These are phyloP conservation scores for Odocoileus hemionus DNA, from an alignment of 2,113 vertebrate genomes.

Conservation along the genomic window DNA sequence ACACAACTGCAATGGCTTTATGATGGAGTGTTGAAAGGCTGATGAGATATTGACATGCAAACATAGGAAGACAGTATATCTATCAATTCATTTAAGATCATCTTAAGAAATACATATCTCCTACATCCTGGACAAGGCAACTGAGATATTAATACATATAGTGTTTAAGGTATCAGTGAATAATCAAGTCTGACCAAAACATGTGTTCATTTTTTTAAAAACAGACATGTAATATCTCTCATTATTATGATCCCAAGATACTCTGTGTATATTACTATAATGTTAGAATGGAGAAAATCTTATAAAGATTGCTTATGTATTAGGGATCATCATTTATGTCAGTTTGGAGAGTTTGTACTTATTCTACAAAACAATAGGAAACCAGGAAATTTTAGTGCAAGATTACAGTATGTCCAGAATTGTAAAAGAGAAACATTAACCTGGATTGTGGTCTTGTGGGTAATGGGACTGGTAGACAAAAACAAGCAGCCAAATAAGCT, in stretches of 20 bases:
- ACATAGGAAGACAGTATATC: not conserved
- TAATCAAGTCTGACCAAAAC: not conserved
- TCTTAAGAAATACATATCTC: not conserved
- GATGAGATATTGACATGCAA: not conserved
- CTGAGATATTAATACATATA: not conserved
- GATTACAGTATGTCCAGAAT: not conserved
- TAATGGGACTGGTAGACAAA: not conserved
- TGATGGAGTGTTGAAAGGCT: not conserved
- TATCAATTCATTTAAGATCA: not conserved
- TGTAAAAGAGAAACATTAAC: not conserved
- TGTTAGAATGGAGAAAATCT: not conserved
- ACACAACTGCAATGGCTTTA: not conserved
- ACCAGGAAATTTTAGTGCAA: not conserved
- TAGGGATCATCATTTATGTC: not conserved
- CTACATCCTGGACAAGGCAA: not conserved
- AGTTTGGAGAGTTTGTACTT: not conserved
- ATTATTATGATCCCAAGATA: not conserved
- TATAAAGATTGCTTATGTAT: not conserved
- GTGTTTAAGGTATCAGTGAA: not conserved
- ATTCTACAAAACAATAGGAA: not conserved
- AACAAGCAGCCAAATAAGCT: not conserved
- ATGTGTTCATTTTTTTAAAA: not conserved
- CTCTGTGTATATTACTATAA: fast-evolving
- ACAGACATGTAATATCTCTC: not conserved
- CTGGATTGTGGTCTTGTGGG: not conserved